Evolutionary conservation across 2,797 vertebrate species (phyloP).

Genomic region (Lagodon rhomboides): DNA sequence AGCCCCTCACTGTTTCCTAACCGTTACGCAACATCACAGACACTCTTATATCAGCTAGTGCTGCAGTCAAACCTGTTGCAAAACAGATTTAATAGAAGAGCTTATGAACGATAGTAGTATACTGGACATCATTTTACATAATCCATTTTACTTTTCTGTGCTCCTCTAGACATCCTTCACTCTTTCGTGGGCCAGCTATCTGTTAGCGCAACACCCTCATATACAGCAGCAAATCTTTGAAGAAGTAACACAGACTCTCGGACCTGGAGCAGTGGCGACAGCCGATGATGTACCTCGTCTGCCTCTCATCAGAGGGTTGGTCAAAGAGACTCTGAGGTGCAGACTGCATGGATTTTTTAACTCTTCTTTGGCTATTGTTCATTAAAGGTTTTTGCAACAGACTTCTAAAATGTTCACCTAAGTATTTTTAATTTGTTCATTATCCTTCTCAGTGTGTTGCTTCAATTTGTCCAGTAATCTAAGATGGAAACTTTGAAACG

Average conservation of each 20-base stretch:
- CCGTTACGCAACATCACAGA: conserved; percentile 53
- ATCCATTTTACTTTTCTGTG: too few relatives aligned
- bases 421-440: conserved; percentile 3
- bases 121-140: not conserved
- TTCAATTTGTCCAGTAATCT: conserved; percentile 12
- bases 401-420: not conserved
- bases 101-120: not conserved
- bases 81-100: not conserved
- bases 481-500: conserved; percentile 31
- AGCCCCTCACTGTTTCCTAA: conserved; percentile 37
- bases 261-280: conserved; percentile 80
- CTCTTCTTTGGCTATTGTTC: too few relatives aligned
- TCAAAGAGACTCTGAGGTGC: conserved; percentile 95
- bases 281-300: conserved; percentile 87
- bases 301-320: conserved; percentile 91
- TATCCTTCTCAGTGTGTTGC: not conserved
- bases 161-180: conserved; percentile 92
- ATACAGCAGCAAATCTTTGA: conserved; percentile 88
- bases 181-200: conserved; percentile 92
- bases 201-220: conserved; percentile 90
- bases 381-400: not conserved
- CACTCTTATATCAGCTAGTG: conserved; percentile 39
- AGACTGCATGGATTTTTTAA: not conserved
- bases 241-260: conserved; percentile 86
- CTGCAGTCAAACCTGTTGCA: conserved; percentile 26